phyloP scores from a whole-genome alignment of 2,113 vertebrate genomes.

The Amblyornis subalaris region DNA sequence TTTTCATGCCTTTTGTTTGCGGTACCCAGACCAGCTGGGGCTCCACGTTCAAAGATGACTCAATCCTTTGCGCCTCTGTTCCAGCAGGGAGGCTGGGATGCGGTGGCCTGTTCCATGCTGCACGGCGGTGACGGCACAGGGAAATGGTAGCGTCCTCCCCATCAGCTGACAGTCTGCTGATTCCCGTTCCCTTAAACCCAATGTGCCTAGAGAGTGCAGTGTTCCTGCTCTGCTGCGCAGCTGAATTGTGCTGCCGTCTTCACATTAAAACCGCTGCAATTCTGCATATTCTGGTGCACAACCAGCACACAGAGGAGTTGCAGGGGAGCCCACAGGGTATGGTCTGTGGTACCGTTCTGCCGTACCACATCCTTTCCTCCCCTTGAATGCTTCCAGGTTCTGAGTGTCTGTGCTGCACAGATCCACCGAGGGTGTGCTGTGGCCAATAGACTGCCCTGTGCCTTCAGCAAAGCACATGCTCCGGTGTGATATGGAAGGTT shows the following conservation, averaged over 20 bases:
- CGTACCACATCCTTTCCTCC: background rate
- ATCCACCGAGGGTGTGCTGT: accelerated
- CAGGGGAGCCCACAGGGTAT: background rate
- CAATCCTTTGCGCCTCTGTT: background rate
- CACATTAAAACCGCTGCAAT: background rate
- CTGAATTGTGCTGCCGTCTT: background rate
- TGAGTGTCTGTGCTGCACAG: background rate
- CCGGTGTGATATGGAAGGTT: accelerated
- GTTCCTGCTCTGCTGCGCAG: background rate
- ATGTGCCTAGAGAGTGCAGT: accelerated
- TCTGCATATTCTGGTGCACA: accelerated
- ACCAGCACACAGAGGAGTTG: accelerated
- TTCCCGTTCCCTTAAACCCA: background rate
- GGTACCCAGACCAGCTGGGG: background rate
- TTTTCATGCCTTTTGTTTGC: background rate
- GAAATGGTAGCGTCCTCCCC: background rate
- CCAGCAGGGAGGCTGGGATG: background rate
- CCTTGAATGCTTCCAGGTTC: background rate
- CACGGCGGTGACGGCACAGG: background rate
- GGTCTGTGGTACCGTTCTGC: background rate
- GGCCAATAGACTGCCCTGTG: background rate
- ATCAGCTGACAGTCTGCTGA: conserved; percentile 23
- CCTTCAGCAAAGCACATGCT: background rate
- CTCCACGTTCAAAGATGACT: background rate
- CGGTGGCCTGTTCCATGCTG: background rate